Evolutionary conservation across 2,797 vertebrate genomes (phyloP), one percentile per base, ranked within the genome.

Genomic region (Notolepis coatsorum): DNA sequence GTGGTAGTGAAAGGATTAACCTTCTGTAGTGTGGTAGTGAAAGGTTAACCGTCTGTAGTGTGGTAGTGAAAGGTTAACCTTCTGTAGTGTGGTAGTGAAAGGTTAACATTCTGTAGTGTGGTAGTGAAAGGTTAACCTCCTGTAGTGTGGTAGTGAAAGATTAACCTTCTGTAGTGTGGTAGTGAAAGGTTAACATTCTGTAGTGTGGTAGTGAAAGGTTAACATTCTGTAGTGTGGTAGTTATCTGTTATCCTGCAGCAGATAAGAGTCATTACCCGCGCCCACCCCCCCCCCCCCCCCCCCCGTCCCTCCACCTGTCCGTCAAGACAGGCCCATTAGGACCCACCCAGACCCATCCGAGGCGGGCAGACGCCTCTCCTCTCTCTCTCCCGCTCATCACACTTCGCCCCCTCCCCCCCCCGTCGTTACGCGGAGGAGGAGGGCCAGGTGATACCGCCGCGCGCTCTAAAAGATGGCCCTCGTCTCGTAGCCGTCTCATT

Each of bases 271-370:
- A 88, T 90, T 90, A 88, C 68, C 77, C 71, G 82, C 60, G 73
- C 83, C 77, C 79, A 77, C 80, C 82, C 82, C 84, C 88, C 87
- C 71, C 82, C 60, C 75, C 83, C 77, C 79, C 79, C 80, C 82
- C 82, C 71, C 82, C 60, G 73, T 84, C 77, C 79, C 79, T 80
- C 82, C 82, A 84, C 88, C 87, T 84, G 84, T 89, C 88, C 57
- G 28, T 91, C 89, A 89, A 84, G 88, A 84, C 66, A 35, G 86
- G 45, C 82, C 87, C 85, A 89, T 90, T 91, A 88, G 74, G 71
- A 69, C 30, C 28, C 74, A 28, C 48, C 80, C 80, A 64, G 74
- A 77, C 83, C 71, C 75, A 78, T 86, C 75, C 18, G 83, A 52
- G 6, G 68, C 12, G 70, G 74, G 65, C 68, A 79, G 76, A 84